Percentiles rank a stretch among this genome's conserved stretches.
These are phyloP conservation scores for Smithornis capensis DNA, from an alignment of 2,113 vertebrate species.

Conservation along the genomic window DNA sequence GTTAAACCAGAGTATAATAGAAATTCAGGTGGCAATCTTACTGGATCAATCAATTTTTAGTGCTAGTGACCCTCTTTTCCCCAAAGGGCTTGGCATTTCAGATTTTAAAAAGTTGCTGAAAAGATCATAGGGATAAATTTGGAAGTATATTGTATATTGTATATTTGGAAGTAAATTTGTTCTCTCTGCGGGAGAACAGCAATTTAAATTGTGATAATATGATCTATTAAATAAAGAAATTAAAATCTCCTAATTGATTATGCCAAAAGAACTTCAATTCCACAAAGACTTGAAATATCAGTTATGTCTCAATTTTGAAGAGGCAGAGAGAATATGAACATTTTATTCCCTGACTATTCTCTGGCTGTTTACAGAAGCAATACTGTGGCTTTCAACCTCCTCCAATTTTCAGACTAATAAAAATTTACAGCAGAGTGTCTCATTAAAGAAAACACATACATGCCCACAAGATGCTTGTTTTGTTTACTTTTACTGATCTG, in stretches of 20 bases:
- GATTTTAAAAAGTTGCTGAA: background rate
- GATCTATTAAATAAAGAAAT: slow-evolving; percentile 53
- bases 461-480: background rate
- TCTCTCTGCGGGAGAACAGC: background rate
- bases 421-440: background rate
- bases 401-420: background rate
- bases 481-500: background rate
- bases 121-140: slow-evolving; percentile 32
- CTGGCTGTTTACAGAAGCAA: background rate
- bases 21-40: slow-evolving; percentile 1
- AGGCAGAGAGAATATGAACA: background rate
- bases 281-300: background rate
- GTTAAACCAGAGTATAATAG: background rate
- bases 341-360: background rate
- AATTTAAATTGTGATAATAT: slow-evolving; percentile 59
- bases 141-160: slow-evolving; percentile 3
- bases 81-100: background rate
- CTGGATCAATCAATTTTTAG: background rate
- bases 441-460: background rate
- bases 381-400: background rate
- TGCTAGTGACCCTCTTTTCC: background rate
- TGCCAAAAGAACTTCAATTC: background rate
- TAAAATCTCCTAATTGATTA: slow-evolving; percentile 5
- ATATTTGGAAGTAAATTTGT: no score
- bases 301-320: background rate